A percentile compares a stretch with the other conserved stretches of the same genome.
phyloP scores from a whole-genome alignment of 2,888 invertebrate genomes.

The Liodrosophila aerea region DNA sequence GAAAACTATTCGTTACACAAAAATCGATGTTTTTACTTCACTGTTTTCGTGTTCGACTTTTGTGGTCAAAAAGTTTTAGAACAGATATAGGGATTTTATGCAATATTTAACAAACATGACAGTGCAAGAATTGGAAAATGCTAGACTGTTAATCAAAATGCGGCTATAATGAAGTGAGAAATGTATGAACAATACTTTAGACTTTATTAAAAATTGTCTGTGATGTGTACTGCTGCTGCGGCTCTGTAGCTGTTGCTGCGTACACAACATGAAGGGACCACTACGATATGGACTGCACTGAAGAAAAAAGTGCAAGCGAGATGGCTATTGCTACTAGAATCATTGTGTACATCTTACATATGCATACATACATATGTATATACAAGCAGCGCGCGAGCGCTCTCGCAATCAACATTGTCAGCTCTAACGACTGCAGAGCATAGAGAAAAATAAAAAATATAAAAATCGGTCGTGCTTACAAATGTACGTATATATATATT shows the following conservation, averaged over 20 bases:
- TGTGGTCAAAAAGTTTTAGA: constrained; percentile 53
- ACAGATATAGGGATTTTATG: constrained; percentile 39
- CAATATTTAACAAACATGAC: constrained; percentile 30
- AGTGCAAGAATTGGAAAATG: constrained; percentile 19
- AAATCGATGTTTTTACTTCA: constrained; percentile 32
- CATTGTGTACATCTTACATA: constrained; percentile 59
- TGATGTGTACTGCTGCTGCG: constrained; percentile 20
- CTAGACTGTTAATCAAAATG: constrained; percentile 6
- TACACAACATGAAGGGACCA: constrained; percentile 56
- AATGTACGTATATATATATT: neutral
- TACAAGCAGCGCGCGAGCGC: constrained; percentile 65
- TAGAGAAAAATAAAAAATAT: constrained; percentile 33
- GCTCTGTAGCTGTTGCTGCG: constrained; percentile 61
- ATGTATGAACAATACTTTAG: constrained; percentile 3
- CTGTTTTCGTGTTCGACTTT: constrained; percentile 54
- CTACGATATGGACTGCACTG: constrained; percentile 48
- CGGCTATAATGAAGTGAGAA: constrained; percentile 11
- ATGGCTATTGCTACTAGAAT: constrained; percentile 60
- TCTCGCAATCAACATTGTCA: constrained; percentile 46
- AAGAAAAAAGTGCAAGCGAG: constrained; percentile 66
- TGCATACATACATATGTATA: constrained; percentile 18
- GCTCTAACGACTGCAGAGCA: constrained; percentile 29
- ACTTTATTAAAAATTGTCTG: constrained; percentile 15
- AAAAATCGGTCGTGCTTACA: no score
- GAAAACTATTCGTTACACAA: neutral